A percentile compares a stretch with the other conserved stretches of the same genome.
These are phyloP conservation scores for Semibalanus balanoides DNA, from an alignment of 1,140 invertebrate species.

Conservation along the genomic window DNA sequence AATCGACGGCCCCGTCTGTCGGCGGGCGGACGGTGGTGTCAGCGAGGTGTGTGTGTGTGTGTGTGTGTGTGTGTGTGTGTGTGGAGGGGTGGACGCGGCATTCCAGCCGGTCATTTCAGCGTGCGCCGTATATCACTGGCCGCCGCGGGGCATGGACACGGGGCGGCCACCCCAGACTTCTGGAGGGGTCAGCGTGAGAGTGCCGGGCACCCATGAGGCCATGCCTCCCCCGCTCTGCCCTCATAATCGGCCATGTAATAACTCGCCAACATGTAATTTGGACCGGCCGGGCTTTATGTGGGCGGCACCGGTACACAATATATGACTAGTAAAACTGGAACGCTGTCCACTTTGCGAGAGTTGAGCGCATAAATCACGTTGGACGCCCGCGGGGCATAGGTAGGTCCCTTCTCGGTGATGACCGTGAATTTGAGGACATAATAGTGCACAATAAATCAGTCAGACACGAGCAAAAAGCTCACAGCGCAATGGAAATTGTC, in stretches of 20 bases:
- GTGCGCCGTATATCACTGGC: not conserved
- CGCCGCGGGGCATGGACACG: no score
- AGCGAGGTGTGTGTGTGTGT: no score
- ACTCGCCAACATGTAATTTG: not conserved
- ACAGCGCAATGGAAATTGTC: not conserved
- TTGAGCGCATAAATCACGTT: not conserved
- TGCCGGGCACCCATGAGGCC: not conserved
- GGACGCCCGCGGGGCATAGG: not conserved
- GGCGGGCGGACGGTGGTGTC: no score
- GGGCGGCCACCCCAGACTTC: no score
- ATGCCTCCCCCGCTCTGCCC: not conserved
- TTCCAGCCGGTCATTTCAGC: not conserved
- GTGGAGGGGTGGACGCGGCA: not conserved
- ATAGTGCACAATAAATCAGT: not conserved
- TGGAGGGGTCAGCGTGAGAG: not conserved
- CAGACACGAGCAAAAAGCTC: not conserved
- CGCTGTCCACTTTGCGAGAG: not conserved
- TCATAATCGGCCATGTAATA: not conserved
- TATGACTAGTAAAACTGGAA: conserved; percentile 1
- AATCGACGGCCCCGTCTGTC: not conserved
- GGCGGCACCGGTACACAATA: not conserved
- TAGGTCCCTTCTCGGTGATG: no score
- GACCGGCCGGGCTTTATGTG: not conserved
- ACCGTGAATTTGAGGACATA: not conserved
- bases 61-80: no score